Percentiles rank a stretch among this genome's conserved stretches.
phyloP scores from a whole-genome alignment of 2,888 invertebrate species.

The Pristionchus fissidentatus region DNA sequence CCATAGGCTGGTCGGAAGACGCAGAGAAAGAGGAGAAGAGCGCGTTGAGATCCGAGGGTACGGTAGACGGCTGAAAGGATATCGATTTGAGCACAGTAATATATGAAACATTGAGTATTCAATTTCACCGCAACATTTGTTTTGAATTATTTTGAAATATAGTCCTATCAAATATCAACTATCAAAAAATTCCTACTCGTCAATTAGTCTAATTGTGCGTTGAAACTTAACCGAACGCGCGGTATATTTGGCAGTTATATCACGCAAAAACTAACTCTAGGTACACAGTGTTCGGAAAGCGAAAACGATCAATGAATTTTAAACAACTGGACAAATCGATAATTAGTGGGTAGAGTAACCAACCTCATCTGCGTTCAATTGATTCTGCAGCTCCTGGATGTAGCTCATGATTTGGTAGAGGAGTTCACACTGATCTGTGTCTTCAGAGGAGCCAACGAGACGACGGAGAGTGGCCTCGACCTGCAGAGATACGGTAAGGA shows the following conservation, averaged over 20 bases:
- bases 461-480: constrained; percentile 57
- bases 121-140: not conserved
- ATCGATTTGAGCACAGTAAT: not conserved
- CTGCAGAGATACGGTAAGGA: constrained; percentile 50
- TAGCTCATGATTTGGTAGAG: constrained; percentile 61
- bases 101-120: not conserved
- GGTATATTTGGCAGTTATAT: too few species aligned
- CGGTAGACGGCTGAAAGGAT: constrained; percentile 3
- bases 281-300: too few species aligned
- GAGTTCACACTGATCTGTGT: constrained; percentile 55
- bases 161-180: too few species aligned
- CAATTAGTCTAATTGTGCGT: too few species aligned
- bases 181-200: too few species aligned
- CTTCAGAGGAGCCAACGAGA: constrained; percentile 55
- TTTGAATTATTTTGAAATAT: not conserved
- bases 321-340: too few species aligned
- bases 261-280: too few species aligned
- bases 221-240: too few species aligned
- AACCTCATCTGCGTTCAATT: constrained; percentile 45
- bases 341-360: too few species aligned
- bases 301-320: too few species aligned
- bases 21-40: constrained; percentile 37
- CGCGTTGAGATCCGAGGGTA: constrained; percentile 5
- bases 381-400: constrained; percentile 57
- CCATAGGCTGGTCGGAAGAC: not conserved